Percentiles rank a stretch among this genome's conserved stretches.
phyloP scores from a whole-genome alignment of 2,797 vertebrate species.

The Miichthys miiuy region DNA sequence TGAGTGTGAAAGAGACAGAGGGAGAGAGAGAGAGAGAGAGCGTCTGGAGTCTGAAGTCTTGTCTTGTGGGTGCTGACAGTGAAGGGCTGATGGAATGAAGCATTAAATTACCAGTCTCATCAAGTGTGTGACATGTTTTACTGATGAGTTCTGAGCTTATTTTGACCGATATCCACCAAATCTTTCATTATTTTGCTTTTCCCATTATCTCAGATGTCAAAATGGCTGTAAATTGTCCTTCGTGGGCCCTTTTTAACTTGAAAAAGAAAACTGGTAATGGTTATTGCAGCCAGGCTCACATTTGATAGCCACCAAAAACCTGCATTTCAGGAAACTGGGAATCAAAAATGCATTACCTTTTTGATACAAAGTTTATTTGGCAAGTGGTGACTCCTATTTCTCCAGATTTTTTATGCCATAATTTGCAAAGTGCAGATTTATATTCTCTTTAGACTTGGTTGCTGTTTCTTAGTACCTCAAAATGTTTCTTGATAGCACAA shows the following conservation, averaged over 20 bases:
- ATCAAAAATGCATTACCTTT: background rate
- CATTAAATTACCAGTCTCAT: slow-evolving; percentile 65
- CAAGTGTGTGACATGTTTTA: slow-evolving; percentile 55
- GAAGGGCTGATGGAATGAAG: slow-evolving; percentile 49
- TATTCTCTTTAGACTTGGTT: background rate
- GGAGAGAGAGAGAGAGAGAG: background rate
- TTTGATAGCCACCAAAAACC: slow-evolving; percentile 8
- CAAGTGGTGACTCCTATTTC: background rate
- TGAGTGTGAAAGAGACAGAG: background rate
- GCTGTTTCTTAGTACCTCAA: background rate
- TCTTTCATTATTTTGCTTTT: slow-evolving; percentile 42
- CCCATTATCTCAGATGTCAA: slow-evolving; percentile 39
- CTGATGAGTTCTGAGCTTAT: slow-evolving; percentile 55
- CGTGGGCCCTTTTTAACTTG: slow-evolving; percentile 17
- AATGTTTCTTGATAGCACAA: background rate
- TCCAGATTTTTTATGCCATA: background rate
- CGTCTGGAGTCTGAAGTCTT: slow-evolving; percentile 38
- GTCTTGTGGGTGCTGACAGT: slow-evolving; percentile 41
- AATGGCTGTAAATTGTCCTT: slow-evolving; percentile 33
- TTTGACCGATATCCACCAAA: slow-evolving; percentile 39
- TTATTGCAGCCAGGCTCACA: background rate
- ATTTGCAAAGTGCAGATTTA: slow-evolving; percentile 3
- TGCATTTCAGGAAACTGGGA: slow-evolving; percentile 1
- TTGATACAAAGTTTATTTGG: background rate
- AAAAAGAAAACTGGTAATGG: background rate